Percentiles rank a stretch among this genome's conserved stretches.
Conservation (phyloP, 2,113 vertebrate genomes). For the Synodontis membranacea region DNA sequence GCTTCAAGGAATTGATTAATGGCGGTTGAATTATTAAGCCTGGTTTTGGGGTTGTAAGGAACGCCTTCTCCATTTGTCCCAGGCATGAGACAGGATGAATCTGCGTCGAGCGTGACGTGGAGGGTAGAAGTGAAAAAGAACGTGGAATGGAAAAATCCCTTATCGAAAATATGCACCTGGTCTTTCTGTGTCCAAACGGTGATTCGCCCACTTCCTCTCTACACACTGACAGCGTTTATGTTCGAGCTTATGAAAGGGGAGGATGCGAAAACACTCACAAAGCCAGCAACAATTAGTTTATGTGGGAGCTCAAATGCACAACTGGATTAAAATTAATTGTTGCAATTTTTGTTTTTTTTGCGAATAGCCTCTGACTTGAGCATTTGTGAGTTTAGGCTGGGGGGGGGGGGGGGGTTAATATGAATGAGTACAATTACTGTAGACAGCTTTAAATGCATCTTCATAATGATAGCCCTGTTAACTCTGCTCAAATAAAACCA, state of each 20-base stretch:
- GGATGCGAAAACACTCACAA: not conserved
- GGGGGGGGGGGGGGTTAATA: not conserved
- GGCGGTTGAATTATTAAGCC: not conserved
- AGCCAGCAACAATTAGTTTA: conserved; percentile 41
- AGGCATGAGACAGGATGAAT: not conserved
- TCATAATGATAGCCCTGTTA: conserved; percentile 4
- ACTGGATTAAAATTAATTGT: conserved; percentile 44
- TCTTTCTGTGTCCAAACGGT: conserved; percentile 12
- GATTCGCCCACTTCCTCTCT: conserved; percentile 17
- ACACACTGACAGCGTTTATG: not conserved
- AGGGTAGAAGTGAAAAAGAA: not conserved
- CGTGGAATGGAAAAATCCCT: conserved; percentile 3
- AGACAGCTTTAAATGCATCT: not conserved
- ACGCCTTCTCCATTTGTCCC: conserved; percentile 4
- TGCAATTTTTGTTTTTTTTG: not conserved
- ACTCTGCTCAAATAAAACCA: not conserved
- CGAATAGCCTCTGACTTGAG: conserved; percentile 27
- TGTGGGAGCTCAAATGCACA: conserved; percentile 21
- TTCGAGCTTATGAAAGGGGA: not conserved
- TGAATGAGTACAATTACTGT: not conserved
- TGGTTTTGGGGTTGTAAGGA: not conserved
- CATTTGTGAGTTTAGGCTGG: not conserved
- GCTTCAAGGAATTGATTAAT: conserved; percentile 3
- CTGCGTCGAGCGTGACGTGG: not conserved
- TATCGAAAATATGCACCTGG: conserved; percentile 32